Evolutionary conservation across 2,888 invertebrate genomes (phyloP).

Genomic region (Nephrocerus scutellatus): DNA sequence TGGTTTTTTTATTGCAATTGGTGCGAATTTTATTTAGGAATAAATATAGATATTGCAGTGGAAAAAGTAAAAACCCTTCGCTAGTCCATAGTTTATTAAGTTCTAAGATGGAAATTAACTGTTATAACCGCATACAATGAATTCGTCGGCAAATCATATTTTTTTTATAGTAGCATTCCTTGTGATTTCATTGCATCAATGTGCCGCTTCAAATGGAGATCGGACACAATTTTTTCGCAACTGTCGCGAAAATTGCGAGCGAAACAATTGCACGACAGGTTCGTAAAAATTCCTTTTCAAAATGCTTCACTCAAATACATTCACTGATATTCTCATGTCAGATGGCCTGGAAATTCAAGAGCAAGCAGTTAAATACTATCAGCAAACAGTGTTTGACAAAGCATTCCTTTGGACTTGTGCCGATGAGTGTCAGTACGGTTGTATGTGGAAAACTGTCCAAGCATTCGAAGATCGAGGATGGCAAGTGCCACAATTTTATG

Average conservation of each 20-base stretch:
- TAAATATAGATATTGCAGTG: too few relatives aligned
- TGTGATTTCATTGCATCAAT: too few relatives aligned
- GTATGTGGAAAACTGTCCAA: conserved; percentile 91
- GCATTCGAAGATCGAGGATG: conserved; percentile 62
- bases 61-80: too few relatives aligned
- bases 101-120: too few relatives aligned
- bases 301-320: not conserved
- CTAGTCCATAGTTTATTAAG: too few relatives aligned
- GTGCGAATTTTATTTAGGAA: too few relatives aligned
- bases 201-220: conserved; percentile 50
- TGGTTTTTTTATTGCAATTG: too few relatives aligned
- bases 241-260: conserved; percentile 48
- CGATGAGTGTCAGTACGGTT: conserved; percentile 82
- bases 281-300: conserved; percentile 5
- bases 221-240: conserved; percentile 49
- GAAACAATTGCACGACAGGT: conserved; percentile 49
- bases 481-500: conserved; percentile 86
- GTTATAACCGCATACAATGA: too few relatives aligned
- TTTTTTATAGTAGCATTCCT: too few relatives aligned
- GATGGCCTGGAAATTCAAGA: conserved; percentile 42
- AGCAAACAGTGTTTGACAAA: conserved; percentile 43
- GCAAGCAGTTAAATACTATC: conserved; percentile 37
- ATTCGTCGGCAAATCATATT: too few relatives aligned
- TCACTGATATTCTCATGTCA: conserved; percentile 15
- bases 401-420: conserved; percentile 70